phyloP scores from a whole-genome alignment of 2,888 invertebrate species.

The Dryobotodes eremita region DNA sequence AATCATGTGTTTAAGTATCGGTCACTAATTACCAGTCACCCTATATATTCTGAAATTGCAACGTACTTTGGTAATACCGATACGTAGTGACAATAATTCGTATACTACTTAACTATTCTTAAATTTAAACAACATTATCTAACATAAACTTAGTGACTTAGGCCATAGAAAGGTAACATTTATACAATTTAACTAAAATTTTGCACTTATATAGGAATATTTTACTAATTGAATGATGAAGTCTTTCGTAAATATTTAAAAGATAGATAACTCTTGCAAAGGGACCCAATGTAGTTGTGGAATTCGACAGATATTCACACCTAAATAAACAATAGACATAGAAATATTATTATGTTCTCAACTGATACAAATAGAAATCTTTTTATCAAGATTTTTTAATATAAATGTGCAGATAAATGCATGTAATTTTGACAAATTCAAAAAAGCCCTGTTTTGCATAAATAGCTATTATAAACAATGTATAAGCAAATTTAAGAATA shows the following conservation, averaged over 20 bases:
- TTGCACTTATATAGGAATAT: slow-evolving; percentile 34
- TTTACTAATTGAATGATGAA: slow-evolving; percentile 34
- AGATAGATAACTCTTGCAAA: slow-evolving; percentile 26
- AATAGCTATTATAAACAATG: slow-evolving; percentile 46
- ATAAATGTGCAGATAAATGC: slow-evolving; percentile 54
- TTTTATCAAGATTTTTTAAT: not conserved
- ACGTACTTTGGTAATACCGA: slow-evolving; percentile 71
- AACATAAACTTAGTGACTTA: slow-evolving; percentile 70
- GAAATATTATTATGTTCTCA: slow-evolving; percentile 28
- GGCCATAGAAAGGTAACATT: slow-evolving; percentile 71
- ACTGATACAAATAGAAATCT: slow-evolving; percentile 5
- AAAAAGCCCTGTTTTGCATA: slow-evolving; percentile 26
- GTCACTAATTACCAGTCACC: no score
- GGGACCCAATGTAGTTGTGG: slow-evolving; percentile 11
- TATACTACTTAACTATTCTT: slow-evolving; percentile 59
- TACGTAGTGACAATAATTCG: slow-evolving; percentile 54
- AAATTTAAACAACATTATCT: slow-evolving; percentile 58
- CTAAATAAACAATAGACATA: slow-evolving; percentile 21
- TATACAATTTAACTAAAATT: slow-evolving; percentile 59
- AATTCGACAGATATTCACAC: slow-evolving; percentile 11
- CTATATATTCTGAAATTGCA: slow-evolving; percentile 59
- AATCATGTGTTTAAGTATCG: no score
- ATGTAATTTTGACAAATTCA: slow-evolving; percentile 45
- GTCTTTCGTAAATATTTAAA: slow-evolving; percentile 12
- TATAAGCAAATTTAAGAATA: slow-evolving; percentile 55